Base-by-base conservation (phyloP, 2,797 vertebrate species). In the Anas georgica region DNA sequence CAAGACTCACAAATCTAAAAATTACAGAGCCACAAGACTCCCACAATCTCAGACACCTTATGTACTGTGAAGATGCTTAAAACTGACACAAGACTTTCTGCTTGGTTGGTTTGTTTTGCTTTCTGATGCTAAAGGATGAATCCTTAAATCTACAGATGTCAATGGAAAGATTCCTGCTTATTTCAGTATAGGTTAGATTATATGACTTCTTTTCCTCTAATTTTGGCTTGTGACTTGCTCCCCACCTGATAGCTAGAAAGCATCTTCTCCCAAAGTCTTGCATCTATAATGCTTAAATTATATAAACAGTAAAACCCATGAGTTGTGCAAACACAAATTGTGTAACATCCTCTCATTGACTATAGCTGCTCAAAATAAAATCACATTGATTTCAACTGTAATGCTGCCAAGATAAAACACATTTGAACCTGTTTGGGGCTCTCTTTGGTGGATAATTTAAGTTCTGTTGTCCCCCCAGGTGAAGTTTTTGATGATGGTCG, bases 401-500 rank as follows among this genome's bases (percentile, higher is more conserved):
- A 73, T 7, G 10, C 26, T 85, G 75, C n/a, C 45, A 82, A 66
- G 21, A 48, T 9, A 73, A 50, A 91, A 58, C 11, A 67, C 0
- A 0, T 63, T 70, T 88, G 70, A 62, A 98, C 98, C 97, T 98
- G 95, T 91, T 96, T 98, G 37, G 86, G 69, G 12, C 50, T 94
- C 33, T 98, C 97, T 77, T 96, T 97, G 31, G n/a, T 93, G 62
- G 75, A 66, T 10, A 69, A 46, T 76, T 97, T 98, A n/a, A 77
- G 31, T 39, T 98, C 97, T 17, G 85, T 46, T 28, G 91, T 74
- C 72, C 80, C 98, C n/a, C 72, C 91, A 50, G 63, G 7, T 1
- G 73, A 81, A 18, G 87, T 88, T 97, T 96, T 98, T 59, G 98
- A 97, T 17, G 67, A 26, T 1, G 96, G 94, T 28, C 60, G 96